Evolutionary conservation across 2,888 invertebrate species (phyloP).

Genomic region (Augochlorella aurata): DNA sequence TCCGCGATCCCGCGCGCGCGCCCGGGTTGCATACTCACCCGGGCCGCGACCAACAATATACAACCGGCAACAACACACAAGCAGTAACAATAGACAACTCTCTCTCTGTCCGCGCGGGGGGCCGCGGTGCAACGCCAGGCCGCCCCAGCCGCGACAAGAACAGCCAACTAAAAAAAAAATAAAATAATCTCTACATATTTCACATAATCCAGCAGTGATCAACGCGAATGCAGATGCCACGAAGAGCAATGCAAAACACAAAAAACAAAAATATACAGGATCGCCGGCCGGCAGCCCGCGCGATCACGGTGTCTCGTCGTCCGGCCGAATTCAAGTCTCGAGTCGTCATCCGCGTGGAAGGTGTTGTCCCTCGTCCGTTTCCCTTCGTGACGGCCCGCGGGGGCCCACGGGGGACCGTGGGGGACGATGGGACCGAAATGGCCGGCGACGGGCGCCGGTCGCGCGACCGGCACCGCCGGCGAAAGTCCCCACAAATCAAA

Average conservation of each 20-base stretch:
- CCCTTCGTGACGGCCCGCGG: background rate
- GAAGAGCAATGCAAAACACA: conserved; percentile 59
- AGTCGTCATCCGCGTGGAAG: background rate
- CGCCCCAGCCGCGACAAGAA: conserved; percentile 38
- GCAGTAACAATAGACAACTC: conserved; percentile 77
- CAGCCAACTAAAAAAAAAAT: conserved; percentile 52
- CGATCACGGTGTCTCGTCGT: conserved; percentile 7
- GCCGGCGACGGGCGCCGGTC: conserved; percentile 1
- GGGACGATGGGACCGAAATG: background rate
- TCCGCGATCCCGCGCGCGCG: conserved; percentile 57
- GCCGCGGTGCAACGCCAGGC: conserved; percentile 48
- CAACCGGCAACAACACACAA: conserved; percentile 77
- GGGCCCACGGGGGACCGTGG: background rate
- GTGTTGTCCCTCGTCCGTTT: background rate
- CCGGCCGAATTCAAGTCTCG: background rate
- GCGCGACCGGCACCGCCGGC: conserved; percentile 60
- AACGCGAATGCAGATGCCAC: conserved; percentile 66
- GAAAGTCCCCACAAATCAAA: conserved; percentile 80
- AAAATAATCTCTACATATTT: conserved; percentile 59
- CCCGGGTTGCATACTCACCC: conserved; percentile 77
- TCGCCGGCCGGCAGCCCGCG: conserved; percentile 46
- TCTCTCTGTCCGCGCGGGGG: conserved; percentile 61
- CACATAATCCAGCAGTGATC: conserved; percentile 65
- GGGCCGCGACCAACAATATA: conserved; percentile 58
- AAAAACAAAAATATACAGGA: conserved; percentile 40